phyloP scores from a whole-genome alignment of 2,888 invertebrate genomes.

The Bugulina stolonifera region DNA sequence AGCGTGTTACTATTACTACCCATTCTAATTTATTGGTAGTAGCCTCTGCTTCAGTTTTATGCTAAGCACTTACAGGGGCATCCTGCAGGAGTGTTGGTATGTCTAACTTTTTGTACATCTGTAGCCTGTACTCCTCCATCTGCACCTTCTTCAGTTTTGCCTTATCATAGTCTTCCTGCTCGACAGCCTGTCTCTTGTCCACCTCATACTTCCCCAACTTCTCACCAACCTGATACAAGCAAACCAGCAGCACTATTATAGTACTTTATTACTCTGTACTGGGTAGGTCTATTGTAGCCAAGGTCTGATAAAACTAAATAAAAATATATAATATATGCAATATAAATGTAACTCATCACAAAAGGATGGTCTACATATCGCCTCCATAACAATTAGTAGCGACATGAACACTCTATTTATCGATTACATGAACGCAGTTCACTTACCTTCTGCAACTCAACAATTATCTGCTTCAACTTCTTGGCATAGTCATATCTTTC shows the following conservation, averaged over 20 bases:
- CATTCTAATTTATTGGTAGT: no score
- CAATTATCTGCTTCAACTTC: conserved; percentile 78
- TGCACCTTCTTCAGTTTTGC: conserved; percentile 82
- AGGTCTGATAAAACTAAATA: no score
- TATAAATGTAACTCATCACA: no score
- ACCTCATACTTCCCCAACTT: conserved; percentile 82
- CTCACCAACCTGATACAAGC: conserved; percentile 66
- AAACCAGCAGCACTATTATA: background rate
- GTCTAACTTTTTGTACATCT: conserved; percentile 64
- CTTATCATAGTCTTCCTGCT: conserved; percentile 81
- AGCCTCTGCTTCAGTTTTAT: no score
- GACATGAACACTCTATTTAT: no score
- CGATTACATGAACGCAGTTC: no score
- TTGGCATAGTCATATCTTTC: conserved; percentile 91
- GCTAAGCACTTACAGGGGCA: background rate
- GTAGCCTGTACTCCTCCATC: conserved; percentile 74
- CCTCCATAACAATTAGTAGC: no score
- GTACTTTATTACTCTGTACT: no score
- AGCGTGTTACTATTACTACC: no score
- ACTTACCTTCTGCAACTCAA: conserved; percentile 64
- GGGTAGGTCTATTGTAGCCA: no score
- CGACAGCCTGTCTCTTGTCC: conserved; percentile 85
- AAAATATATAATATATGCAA: no score
- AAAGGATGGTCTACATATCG: no score
- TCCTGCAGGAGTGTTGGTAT: conserved; percentile 72